phyloP scores from a whole-genome alignment of 2,797 vertebrate genomes.

The Luscinia luscinia region DNA sequence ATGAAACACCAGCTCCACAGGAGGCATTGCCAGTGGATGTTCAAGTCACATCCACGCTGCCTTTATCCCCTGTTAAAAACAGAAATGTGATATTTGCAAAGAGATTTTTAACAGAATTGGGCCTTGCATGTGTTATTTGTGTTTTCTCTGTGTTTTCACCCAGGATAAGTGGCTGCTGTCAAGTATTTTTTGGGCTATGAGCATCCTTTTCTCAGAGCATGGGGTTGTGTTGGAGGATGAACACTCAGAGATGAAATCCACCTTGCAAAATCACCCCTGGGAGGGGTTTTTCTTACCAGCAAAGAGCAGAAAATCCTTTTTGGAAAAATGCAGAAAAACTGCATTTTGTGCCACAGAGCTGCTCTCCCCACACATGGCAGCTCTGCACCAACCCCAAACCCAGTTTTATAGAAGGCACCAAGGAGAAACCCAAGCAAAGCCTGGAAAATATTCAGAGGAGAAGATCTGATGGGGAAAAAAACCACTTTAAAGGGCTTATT shows the following conservation, averaged over 20 bases:
- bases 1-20: background rate
- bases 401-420: background rate
- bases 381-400: background rate
- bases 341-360: background rate
- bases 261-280: background rate
- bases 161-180: fast-evolving
- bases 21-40: background rate
- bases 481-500: background rate
- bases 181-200: fast-evolving
- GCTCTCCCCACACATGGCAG: background rate
- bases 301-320: background rate
- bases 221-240: background rate
- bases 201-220: background rate
- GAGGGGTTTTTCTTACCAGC: fast-evolving
- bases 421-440: background rate
- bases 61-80: background rate
- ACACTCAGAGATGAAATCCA: fast-evolving
- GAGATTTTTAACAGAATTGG: background rate
- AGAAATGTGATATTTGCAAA: background rate
- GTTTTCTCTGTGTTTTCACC: background rate
- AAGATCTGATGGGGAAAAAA: background rate
- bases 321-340: background rate
- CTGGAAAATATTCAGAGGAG: background rate
- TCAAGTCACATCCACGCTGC: background rate
- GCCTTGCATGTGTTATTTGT: background rate